A percentile compares a stretch with the other conserved stretches of the same genome.
These are phyloP conservation scores for Ashinkailepas kermadecensis DNA, from an alignment of 2,888 invertebrate genomes.

Conservation along the genomic window DNA sequence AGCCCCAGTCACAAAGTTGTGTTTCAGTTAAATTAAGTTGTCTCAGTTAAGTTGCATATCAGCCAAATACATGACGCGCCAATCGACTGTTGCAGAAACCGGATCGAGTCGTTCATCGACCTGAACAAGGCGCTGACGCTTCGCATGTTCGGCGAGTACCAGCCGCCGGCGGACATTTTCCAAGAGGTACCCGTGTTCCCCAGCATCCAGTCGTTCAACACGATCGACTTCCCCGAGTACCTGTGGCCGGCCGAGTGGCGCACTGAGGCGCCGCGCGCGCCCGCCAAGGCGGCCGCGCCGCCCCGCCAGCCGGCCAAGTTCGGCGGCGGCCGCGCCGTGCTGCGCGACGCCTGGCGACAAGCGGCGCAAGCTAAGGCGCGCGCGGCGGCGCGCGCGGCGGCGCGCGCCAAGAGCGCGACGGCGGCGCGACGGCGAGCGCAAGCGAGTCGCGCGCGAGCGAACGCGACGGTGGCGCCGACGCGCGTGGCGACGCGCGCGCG, in stretches of 20 bases:
- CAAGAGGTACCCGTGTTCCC: conserved; percentile 43
- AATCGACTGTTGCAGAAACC: conserved; percentile 56
- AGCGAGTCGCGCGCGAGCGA: not conserved
- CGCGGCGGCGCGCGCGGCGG: not conserved
- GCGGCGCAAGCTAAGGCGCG: conserved; percentile 21
- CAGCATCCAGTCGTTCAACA: not conserved
- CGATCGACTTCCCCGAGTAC: conserved; percentile 34
- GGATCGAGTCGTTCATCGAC: conserved; percentile 84
- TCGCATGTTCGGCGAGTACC: conserved; percentile 87
- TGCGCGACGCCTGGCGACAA: not conserved
- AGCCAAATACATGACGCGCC: no score
- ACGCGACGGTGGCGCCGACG: not conserved
- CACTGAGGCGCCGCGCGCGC: no score
- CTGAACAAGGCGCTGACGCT: conserved; percentile 89
- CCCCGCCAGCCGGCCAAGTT: no score
- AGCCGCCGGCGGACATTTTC: conserved; percentile 52
- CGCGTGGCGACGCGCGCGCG: not conserved
- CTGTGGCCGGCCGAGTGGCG: conserved; percentile 20
- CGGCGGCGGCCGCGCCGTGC: no score
- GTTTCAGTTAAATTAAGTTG: no score
- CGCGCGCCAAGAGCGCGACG: no score
- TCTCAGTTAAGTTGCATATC: no score
- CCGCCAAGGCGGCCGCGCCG: no score
- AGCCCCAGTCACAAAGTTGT: no score
- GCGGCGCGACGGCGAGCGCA: not conserved